These are phyloP conservation scores for Melanerpes aurifrons DNA, from an alignment of 2,113 vertebrate genomes.

Conservation along the genomic window DNA sequence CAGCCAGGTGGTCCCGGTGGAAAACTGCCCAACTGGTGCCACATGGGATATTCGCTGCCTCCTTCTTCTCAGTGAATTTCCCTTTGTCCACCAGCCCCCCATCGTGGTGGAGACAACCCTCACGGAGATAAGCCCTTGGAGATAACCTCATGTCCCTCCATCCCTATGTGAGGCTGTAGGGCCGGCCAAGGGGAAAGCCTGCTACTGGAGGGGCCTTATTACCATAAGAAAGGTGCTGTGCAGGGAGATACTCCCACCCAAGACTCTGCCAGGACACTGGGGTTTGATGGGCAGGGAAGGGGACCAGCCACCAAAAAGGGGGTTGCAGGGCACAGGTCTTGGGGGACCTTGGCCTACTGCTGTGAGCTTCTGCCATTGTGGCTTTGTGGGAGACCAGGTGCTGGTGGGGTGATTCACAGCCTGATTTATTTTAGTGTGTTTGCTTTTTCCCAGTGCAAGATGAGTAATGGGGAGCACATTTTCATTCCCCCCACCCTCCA, in stretches of 20 bases:
- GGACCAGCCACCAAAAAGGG: background rate
- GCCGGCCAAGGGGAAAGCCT: background rate
- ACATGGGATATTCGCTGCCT: background rate
- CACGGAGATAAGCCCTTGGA: background rate
- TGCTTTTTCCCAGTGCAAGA: background rate
- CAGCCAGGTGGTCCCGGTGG: background rate
- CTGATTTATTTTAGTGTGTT: background rate
- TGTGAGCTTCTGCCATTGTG: background rate
- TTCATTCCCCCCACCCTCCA: background rate
- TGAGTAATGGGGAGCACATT: rapidly evolving
- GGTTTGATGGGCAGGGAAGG: background rate
- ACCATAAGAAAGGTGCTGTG: constrained; percentile 25
- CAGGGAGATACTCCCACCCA: background rate
- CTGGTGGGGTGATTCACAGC: background rate
- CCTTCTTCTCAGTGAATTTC: background rate
- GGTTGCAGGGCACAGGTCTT: background rate
- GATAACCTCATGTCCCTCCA: background rate
- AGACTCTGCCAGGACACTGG: rapidly evolving
- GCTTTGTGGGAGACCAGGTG: background rate
- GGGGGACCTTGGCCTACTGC: background rate
- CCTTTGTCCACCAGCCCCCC: background rate
- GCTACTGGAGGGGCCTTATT: constrained; percentile 27
- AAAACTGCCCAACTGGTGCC: background rate
- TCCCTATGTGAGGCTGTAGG: background rate
- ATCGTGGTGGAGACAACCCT: rapidly evolving